Evolutionary conservation across 1,140 invertebrate genomes (phyloP).

Genomic region (Drosophila leontia): DNA sequence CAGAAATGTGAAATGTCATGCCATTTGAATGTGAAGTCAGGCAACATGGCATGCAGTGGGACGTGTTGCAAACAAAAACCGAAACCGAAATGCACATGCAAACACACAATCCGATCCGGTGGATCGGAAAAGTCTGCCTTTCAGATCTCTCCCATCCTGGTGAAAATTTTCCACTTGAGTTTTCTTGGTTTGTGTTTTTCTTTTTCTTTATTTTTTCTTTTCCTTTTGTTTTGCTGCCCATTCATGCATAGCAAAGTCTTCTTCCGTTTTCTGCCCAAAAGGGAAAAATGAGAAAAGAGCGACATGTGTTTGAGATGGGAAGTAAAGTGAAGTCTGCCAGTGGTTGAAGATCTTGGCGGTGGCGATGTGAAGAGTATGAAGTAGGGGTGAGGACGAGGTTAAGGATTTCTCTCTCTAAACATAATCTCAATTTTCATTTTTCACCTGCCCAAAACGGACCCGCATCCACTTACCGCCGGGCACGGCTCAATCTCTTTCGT

Average conservation of each 20-base stretch:
- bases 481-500: slow-evolving; percentile 21
- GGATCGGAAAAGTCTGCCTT: slow-evolving; percentile 38
- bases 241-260: slow-evolving; percentile 66
- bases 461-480: slow-evolving; percentile 70
- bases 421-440: slow-evolving; percentile 81
- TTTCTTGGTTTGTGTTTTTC: slow-evolving; percentile 39
- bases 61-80: slow-evolving; percentile 77
- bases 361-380: neutral
- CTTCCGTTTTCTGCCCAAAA: slow-evolving; percentile 64
- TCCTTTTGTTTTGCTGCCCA: slow-evolving; percentile 27
- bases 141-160: slow-evolving; percentile 42
- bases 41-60: slow-evolving; percentile 48
- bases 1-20: slow-evolving; percentile 72
- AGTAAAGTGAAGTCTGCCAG: slow-evolving; percentile 23
- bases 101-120: slow-evolving; percentile 21
- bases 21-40: slow-evolving; percentile 56
- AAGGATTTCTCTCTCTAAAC: slow-evolving; percentile 21
- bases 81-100: slow-evolving; percentile 41
- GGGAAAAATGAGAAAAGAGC: slow-evolving; percentile 39
- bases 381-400: neutral
- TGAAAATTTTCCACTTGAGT: slow-evolving; percentile 80
- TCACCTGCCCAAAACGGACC: slow-evolving; percentile 74
- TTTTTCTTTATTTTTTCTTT: slow-evolving; percentile 3
- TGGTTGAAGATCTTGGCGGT: slow-evolving; percentile 22
- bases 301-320: slow-evolving; percentile 74